A percentile compares a stretch with the other conserved stretches of the same genome.
Conservation (phyloP, 2,113 vertebrate species). For the Scatophagus argus region DNA sequence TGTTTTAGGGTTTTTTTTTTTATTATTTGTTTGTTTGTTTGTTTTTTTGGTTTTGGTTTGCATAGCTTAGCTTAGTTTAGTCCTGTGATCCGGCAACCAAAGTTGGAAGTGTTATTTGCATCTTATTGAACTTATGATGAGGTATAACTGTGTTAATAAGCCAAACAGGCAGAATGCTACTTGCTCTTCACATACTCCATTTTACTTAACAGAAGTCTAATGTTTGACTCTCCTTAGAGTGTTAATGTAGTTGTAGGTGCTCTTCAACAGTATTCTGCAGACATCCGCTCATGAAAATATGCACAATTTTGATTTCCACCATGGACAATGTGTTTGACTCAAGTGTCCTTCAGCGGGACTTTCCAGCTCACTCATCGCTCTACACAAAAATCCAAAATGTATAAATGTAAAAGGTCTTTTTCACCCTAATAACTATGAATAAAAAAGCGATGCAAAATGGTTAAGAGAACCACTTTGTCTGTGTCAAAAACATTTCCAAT, state of each 20-base stretch:
- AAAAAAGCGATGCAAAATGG: slow-evolving; percentile 11
- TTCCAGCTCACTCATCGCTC: background rate
- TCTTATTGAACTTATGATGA: slow-evolving; percentile 26
- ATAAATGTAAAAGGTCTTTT: background rate
- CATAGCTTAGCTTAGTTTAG: slow-evolving; percentile 21
- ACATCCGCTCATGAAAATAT: background rate
- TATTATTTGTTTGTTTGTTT: too few species aligned
- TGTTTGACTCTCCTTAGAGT: slow-evolving; percentile 5
- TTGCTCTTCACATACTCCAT: slow-evolving; percentile 26
- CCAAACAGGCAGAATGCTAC: slow-evolving; percentile 22
- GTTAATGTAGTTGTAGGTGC: background rate
- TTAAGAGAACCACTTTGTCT: slow-evolving; percentile 2
- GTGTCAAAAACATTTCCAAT: slow-evolving; percentile 14
- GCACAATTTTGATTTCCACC: background rate
- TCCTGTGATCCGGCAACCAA: slow-evolving; percentile 3
- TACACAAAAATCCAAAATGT: slow-evolving; percentile 13
- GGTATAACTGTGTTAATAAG: slow-evolving; percentile 33
- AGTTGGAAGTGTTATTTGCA: slow-evolving; percentile 37
- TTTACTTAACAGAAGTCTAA: slow-evolving; percentile 20
- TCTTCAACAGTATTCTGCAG: background rate
- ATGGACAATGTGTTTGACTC: background rate
- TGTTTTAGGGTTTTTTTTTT: too few species aligned
- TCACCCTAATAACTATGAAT: background rate
- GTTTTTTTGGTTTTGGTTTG: background rate
- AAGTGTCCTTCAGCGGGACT: slow-evolving; percentile 29